phyloP scores from a whole-genome alignment of 2,797 vertebrate species.

The Bryconaethiops microstoma region DNA sequence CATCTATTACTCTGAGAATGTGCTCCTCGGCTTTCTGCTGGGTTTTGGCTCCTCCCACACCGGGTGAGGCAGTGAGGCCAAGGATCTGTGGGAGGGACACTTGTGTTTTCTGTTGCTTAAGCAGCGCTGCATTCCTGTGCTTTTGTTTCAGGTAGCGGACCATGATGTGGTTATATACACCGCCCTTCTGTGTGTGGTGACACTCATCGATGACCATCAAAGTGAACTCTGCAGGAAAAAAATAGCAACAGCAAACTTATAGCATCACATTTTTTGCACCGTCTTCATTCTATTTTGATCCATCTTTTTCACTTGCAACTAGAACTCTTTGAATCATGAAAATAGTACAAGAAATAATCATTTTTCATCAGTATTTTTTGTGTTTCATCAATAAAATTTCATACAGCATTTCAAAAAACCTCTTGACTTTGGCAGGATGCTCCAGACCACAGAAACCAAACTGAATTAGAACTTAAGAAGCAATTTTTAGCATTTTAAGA shows the following conservation, averaged over 20 bases:
- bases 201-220: constrained; percentile 95
- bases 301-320: too few species aligned
- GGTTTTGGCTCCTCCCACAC: constrained; percentile 87
- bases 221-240: constrained; percentile 80
- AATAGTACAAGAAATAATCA: not conserved
- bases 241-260: not conserved
- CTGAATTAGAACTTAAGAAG: not conserved
- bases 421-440: not conserved
- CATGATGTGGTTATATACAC: constrained; percentile 95
- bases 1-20: constrained; percentile 87
- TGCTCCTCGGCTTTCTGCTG: constrained; percentile 85
- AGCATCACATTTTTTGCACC: not conserved
- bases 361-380: not conserved
- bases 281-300: too few species aligned
- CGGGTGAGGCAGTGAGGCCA: constrained; percentile 93
- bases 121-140: constrained; percentile 75
- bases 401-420: not conserved
- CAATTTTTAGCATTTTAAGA: not conserved
- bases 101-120: constrained; percentile 77
- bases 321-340: not conserved
- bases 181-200: constrained; percentile 95
- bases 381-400: not conserved
- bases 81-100: constrained; percentile 88
- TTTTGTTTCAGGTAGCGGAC: constrained; percentile 90
- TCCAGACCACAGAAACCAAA: not conserved